Percentiles rank a stretch among this genome's conserved stretches.
Conservation (phyloP, 2,888 invertebrate species). For the Drosophila quinaria region DNA sequence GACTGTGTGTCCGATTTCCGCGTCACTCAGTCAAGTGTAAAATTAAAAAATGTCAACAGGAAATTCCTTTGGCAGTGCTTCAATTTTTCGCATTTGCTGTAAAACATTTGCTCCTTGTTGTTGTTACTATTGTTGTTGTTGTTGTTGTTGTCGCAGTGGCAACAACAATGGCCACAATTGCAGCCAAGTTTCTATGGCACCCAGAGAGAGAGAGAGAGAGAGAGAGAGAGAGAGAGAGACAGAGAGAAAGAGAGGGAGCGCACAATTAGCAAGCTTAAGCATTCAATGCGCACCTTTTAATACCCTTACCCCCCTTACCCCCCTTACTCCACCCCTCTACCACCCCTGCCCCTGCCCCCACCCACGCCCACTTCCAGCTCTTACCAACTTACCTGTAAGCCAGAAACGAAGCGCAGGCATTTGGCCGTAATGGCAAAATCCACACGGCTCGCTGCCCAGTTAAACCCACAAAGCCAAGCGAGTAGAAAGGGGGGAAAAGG, state of each 20-base stretch:
- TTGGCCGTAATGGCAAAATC: constrained; percentile 29
- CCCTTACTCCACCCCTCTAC: neutral
- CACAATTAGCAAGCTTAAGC: constrained; percentile 48
- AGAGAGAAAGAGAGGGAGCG: no score
- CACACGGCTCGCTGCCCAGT: constrained; percentile 47
- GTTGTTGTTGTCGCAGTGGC: constrained; percentile 3
- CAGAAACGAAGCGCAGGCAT: neutral
- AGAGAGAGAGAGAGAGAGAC: no score
- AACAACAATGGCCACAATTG: constrained; percentile 19
- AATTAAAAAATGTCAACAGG: constrained; percentile 83
- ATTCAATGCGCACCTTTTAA: constrained; percentile 9
- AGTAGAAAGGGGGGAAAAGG: neutral
- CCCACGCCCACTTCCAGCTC: no score
- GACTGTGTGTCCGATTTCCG: constrained; percentile 30
- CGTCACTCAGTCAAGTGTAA: constrained; percentile 79
- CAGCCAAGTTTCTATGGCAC: constrained; percentile 14
- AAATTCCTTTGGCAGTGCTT: constrained; percentile 76
- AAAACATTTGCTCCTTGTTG: constrained; percentile 34
- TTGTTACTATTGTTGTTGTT: neutral
- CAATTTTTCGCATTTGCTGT: constrained; percentile 67
- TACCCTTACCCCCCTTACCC: neutral
- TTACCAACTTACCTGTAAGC: neutral
- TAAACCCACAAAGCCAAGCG: constrained; percentile 35
- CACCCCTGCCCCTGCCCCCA: neutral
- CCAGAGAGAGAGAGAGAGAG: neutral